Percentiles rank a stretch among this genome's conserved stretches.
phyloP scores from a whole-genome alignment of 2,888 invertebrate genomes.

The Harpalus rubripes region DNA sequence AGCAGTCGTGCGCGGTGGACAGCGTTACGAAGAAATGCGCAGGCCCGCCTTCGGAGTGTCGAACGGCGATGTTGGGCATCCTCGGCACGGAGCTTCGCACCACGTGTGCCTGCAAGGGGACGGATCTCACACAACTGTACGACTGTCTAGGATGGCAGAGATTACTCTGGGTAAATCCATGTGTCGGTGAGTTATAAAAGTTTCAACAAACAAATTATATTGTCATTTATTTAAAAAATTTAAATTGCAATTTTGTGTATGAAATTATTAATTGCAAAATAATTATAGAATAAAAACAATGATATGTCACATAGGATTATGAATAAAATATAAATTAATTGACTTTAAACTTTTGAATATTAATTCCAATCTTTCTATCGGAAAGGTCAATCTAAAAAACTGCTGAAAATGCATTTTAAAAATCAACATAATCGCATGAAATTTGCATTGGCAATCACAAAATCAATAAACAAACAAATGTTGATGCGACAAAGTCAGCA shows the following conservation, averaged over 20 bases:
- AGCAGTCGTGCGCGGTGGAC: slow-evolving; percentile 94
- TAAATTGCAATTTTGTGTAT: not conserved
- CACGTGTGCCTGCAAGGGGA: slow-evolving; percentile 92
- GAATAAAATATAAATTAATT: not conserved
- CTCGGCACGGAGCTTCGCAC: slow-evolving; percentile 93
- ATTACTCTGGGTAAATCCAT: slow-evolving; percentile 94
- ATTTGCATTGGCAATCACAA: slow-evolving; percentile 36
- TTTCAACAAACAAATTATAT: not conserved
- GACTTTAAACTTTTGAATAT: not conserved
- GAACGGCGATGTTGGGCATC: slow-evolving; percentile 91
- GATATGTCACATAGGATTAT: not conserved
- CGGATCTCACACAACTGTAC: slow-evolving; percentile 90
- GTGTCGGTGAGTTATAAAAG: slow-evolving; percentile 86
- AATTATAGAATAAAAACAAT: slow-evolving; percentile 1
- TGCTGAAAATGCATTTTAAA: slow-evolving; percentile 41
- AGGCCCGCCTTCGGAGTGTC: slow-evolving; percentile 90
- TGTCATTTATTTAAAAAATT: not conserved
- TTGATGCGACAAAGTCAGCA: slow-evolving; percentile 31
- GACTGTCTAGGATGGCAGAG: slow-evolving; percentile 95
- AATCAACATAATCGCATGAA: slow-evolving; percentile 46
- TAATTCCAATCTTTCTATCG: not conserved
- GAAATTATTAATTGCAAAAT: not conserved
- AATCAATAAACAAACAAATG: slow-evolving; percentile 40
- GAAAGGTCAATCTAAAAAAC: not conserved
- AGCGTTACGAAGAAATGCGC: slow-evolving; percentile 94